phyloP scores from a whole-genome alignment of 2,888 invertebrate genomes.

The Sarcophaga variegata region DNA sequence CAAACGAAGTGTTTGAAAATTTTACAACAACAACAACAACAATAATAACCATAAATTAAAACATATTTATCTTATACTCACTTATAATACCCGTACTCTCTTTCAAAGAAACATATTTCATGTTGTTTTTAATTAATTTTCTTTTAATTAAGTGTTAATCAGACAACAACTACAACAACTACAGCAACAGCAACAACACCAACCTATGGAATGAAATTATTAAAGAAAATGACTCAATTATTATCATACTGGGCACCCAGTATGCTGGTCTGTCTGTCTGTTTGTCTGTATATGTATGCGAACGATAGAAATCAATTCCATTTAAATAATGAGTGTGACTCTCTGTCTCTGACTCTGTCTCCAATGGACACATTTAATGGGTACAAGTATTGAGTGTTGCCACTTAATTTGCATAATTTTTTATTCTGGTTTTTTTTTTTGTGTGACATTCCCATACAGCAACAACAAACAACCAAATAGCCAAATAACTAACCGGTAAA shows the following conservation, averaged over 20 bases:
- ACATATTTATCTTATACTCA: too few relatives aligned
- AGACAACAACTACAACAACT: conserved; percentile 14
- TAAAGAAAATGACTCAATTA: conserved; percentile 30
- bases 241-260: not conserved
- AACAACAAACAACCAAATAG: too few relatives aligned
- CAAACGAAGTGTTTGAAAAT: conserved; percentile 7
- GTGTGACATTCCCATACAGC: too few relatives aligned
- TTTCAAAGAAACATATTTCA: conserved; percentile 37
- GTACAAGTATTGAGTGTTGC: conserved; percentile 13
- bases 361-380: conserved; percentile 25
- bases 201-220: not conserved
- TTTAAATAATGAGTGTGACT: conserved; percentile 30
- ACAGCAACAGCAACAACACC: not conserved
- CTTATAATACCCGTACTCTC: too few relatives aligned
- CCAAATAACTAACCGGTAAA: too few relatives aligned
- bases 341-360: too few relatives aligned
- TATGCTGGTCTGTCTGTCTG: not conserved
- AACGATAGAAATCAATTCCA: not conserved
- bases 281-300: too few relatives aligned
- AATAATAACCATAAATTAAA: conserved; percentile 21
- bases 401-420: conserved; percentile 56
- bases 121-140: conserved; percentile 55
- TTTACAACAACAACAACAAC: not conserved
- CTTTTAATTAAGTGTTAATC: conserved; percentile 62
- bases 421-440: not conserved